Conservation (phyloP, 2,888 invertebrate species). For the Acleris sparsana region DNA sequence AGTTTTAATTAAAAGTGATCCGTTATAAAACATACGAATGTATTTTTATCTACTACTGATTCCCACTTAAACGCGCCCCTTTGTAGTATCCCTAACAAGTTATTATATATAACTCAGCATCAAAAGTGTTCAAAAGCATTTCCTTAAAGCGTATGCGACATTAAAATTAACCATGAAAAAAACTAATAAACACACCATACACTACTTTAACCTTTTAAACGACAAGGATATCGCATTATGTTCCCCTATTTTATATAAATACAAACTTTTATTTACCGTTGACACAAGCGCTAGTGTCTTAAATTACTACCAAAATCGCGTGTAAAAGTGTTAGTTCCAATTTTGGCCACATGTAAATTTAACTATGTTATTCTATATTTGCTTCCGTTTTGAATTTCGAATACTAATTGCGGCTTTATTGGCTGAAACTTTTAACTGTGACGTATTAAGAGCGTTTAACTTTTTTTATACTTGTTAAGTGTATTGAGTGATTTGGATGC, state of each 20-base stretch:
- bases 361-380: conserved; percentile 27
- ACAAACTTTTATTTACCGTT: conserved; percentile 11
- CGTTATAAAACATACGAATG: too few species aligned
- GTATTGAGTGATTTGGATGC: conserved; percentile 25
- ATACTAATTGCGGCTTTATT: conserved; percentile 61
- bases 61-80: neutral
- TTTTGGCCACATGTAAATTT: neutral
- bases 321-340: neutral
- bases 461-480: conserved; percentile 43
- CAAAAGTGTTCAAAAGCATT: conserved; percentile 17
- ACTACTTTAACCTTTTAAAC: conserved; percentile 45
- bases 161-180: conserved; percentile 34
- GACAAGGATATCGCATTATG: conserved; percentile 59
- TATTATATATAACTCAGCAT: conserved; percentile 26
- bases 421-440: conserved; percentile 57
- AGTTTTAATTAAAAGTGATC: too few species aligned
- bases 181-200: conserved; percentile 30
- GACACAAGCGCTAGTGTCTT: neutral
- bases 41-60: neutral
- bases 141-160: conserved; percentile 22
- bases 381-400: conserved; percentile 41
- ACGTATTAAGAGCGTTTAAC: conserved; percentile 55
- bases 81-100: conserved; percentile 14
- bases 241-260: conserved; percentile 42
- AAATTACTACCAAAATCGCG: neutral